Conservation (phyloP, 2,797 vertebrate species). For the Mormyrus hasselquistii region DNA sequence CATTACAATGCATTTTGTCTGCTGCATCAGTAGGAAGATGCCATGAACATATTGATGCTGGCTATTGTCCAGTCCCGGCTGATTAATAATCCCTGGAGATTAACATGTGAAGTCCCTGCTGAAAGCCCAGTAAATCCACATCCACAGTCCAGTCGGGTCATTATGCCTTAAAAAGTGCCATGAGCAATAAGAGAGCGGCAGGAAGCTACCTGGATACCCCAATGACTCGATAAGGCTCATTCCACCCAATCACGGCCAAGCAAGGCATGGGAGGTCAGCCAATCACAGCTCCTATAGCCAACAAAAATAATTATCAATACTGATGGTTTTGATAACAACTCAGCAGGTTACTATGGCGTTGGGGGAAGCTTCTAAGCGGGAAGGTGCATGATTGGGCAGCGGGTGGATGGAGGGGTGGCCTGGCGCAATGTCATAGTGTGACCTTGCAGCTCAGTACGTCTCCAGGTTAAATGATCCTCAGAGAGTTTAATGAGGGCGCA, state of each 20-base stretch:
- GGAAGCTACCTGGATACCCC: neutral
- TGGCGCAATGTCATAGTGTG: neutral
- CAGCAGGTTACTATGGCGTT: neutral
- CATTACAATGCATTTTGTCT: neutral
- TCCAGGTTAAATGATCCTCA: neutral
- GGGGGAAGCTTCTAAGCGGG: neutral
- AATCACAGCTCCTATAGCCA: neutral
- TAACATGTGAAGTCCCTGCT: neutral
- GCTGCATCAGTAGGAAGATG: neutral
- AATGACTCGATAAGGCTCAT: neutral
- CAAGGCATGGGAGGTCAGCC: neutral
- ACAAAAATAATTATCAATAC: neutral
- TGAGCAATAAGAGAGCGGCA: neutral
- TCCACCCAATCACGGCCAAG: neutral
- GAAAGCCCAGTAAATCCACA: neutral
- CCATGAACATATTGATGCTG: neutral
- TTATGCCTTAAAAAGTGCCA: neutral
- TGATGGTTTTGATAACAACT: neutral
- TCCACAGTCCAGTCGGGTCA: neutral
- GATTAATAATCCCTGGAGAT: slow-evolving; percentile 1
- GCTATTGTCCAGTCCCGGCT: neutral
- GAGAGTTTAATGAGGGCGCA: neutral
- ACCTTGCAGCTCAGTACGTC: neutral
- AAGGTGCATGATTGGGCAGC: neutral
- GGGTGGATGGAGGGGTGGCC: neutral